These are phyloP conservation scores for Papilio protenor DNA, from an alignment of 2,888 invertebrate genomes.

Conservation along the genomic window DNA sequence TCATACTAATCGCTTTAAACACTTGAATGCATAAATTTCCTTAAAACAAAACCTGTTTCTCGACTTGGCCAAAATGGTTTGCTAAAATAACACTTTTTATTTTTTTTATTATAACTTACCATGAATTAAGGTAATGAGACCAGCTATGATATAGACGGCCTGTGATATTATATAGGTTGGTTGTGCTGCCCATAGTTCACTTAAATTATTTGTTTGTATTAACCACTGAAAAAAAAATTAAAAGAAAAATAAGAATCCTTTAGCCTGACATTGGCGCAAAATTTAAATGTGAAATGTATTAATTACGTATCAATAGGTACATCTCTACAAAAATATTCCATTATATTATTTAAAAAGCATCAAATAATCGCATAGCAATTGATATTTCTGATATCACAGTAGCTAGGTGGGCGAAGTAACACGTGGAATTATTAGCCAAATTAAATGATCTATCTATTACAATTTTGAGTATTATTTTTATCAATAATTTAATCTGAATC, in stretches of 20 bases:
- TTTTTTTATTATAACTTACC: slow-evolving; percentile 75
- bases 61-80: background rate
- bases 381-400: slow-evolving; percentile 6
- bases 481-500: background rate
- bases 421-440: slow-evolving; percentile 5
- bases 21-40: background rate
- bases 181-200: slow-evolving; percentile 86
- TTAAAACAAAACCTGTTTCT: background rate
- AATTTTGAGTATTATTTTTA: background rate
- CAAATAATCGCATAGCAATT: slow-evolving; percentile 5
- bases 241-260: background rate
- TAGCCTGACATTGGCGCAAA: background rate
- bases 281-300: background rate
- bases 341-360: background rate
- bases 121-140: slow-evolving; percentile 87
- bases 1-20: background rate
- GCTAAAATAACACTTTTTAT: background rate
- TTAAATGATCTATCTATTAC: background rate
- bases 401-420: background rate
- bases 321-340: background rate
- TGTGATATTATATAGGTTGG: slow-evolving; percentile 88
- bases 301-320: background rate
- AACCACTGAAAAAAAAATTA: slow-evolving; percentile 81
- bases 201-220: slow-evolving; percentile 81
- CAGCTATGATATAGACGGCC: slow-evolving; percentile 84